Evolutionary conservation across 2,113 vertebrate species (phyloP).

Genomic region (Brevimyrus niger): DNA sequence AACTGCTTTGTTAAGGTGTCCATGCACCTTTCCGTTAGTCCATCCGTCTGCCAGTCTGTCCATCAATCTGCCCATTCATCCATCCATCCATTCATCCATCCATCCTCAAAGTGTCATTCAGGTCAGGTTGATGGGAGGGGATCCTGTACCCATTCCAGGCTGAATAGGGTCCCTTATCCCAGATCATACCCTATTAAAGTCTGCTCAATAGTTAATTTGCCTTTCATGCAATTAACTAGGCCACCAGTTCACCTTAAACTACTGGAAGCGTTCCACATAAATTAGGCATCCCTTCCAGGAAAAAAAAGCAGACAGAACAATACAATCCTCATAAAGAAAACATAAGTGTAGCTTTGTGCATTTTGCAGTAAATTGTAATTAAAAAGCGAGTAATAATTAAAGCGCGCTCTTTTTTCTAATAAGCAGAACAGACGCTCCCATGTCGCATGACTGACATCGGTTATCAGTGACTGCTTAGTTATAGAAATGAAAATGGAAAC

Average conservation of each 20-base stretch:
- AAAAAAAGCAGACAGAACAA: background rate
- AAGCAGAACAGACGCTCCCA: background rate
- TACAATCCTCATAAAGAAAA: background rate
- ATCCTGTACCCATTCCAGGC: background rate
- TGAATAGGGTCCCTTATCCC: background rate
- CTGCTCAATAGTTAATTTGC: background rate
- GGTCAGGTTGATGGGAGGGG: background rate
- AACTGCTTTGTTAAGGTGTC: background rate
- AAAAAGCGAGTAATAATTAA: constrained; percentile 45
- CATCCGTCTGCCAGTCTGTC: background rate
- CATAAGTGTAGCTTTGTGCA: constrained; percentile 7
- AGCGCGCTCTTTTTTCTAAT: background rate
- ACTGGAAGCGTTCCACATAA: background rate
- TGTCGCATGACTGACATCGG: background rate
- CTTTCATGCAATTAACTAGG: background rate
- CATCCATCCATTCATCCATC: background rate
- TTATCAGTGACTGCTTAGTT: background rate
- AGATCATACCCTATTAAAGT: background rate
- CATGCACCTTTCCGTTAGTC: background rate
- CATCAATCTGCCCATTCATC: background rate
- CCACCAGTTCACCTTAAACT: background rate
- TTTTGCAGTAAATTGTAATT: constrained; percentile 59
- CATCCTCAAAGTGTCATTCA: background rate
- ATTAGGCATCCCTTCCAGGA: background rate
- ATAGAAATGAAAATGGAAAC: background rate